Evolutionary conservation across 1,140 invertebrate species (phyloP), one percentile per base, ranked within the genome.

Genomic region (Stratiolaelaps scimitus): DNA sequence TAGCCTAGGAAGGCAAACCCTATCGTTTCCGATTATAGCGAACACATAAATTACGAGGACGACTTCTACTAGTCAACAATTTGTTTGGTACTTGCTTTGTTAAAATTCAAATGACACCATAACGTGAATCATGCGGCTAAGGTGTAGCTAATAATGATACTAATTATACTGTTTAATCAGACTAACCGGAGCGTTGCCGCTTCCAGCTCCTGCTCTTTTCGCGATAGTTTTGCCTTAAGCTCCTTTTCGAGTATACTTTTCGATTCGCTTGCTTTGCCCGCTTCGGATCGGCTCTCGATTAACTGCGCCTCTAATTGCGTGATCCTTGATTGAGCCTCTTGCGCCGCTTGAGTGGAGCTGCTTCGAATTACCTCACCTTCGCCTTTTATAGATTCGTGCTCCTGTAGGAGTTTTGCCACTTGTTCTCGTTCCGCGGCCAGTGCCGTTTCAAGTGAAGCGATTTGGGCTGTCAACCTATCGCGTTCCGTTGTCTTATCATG

Each of bases 361-460:
- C 34, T 40, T 40, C 34, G 34, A 6, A 40, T 10, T 10, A 6
- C 34, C 10, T 40, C 34, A 40, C 34, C 10, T 19, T 60, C 23
- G 17, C 53, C 15, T 44, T 67, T 19, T 4, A 65, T 69, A 65
- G 48, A 56, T 70, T 40, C 60, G 48, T 64, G 67, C 68, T 28
- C 46, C 74, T 17, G 79, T 40, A 67, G 72, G 72, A 19, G 5
- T 0, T 40, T 10, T 40, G 34, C 34, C 10, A 40, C 4, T 10
- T 40, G 34, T 10, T 40, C 34, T 10, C 34, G 34, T 40, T 40
- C 34, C 5, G 34, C 10, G 34, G 34, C 10, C 34, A 40, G 10
- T 40, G 34, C 34, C 10, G 34, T 10, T 40, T 40, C 34, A 40
- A 40, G 34, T 40, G 34, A 40, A 40, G 34, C 34, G 34, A 40